A percentile compares a stretch with the other conserved stretches of the same genome.
Conservation (phyloP, 2,888 invertebrate genomes). For the Willowsia nigromaculata region DNA sequence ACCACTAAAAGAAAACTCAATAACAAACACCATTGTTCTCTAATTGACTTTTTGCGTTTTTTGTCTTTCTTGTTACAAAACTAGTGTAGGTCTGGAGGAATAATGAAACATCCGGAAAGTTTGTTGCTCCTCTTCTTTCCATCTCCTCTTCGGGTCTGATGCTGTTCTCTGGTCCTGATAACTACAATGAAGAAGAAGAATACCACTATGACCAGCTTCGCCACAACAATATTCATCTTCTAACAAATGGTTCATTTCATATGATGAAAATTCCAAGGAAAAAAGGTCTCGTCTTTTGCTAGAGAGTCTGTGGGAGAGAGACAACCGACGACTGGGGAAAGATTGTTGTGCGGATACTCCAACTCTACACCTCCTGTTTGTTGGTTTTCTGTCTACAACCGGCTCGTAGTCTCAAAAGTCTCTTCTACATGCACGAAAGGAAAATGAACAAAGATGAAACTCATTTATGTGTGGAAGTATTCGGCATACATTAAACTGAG, state of each 20-base stretch:
- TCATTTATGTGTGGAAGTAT: constrained; percentile 66
- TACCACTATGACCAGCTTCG: neutral
- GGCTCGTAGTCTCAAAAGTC: neutral
- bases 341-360: neutral
- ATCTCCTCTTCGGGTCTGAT: neutral
- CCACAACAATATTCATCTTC: constrained; percentile 62
- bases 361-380: neutral
- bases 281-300: constrained; percentile 43
- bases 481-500: constrained; percentile 58
- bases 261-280: constrained; percentile 59
- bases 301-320: constrained; percentile 2
- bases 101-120: constrained; percentile 63
- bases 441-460: constrained; percentile 42
- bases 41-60: constrained; percentile 45
- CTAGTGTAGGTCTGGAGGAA: constrained; percentile 37
- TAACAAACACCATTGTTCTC: constrained; percentile 55
- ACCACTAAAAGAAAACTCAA: constrained; percentile 18
- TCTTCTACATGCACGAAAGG: neutral
- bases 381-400: neutral
- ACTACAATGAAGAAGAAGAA: neutral
- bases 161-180: neutral
- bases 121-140: constrained; percentile 34
- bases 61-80: constrained; percentile 12
- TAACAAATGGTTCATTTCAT: constrained; percentile 71
- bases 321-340: neutral